These are phyloP conservation scores for Regulus satrapa DNA, from an alignment of 2,113 vertebrate genomes.

Conservation along the genomic window DNA sequence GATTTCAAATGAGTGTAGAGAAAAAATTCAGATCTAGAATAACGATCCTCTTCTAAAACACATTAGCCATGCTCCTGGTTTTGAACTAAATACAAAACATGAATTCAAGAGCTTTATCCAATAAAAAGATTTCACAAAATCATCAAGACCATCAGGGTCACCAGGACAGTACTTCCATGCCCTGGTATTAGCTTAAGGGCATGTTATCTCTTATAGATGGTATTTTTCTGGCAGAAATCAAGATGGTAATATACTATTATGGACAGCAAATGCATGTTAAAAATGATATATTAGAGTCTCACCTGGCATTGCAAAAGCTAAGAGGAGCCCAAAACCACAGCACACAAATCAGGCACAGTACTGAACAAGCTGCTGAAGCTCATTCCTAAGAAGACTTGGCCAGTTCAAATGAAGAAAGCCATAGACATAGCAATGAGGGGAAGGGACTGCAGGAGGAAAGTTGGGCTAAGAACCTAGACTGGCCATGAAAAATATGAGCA, in stretches of 20 bases:
- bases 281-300: neutral
- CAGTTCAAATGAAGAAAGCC: neutral
- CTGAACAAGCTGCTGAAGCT: neutral
- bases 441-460: neutral
- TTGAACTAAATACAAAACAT: neutral
- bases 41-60: neutral
- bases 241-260: neutral
- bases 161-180: neutral
- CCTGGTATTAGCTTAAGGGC: neutral
- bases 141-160: neutral
- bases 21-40: neutral
- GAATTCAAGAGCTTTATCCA: neutral
- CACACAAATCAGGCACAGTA: neutral
- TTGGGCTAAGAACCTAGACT: neutral
- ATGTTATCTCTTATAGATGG: neutral
- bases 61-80: neutral
- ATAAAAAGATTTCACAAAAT: neutral
- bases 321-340: neutral
- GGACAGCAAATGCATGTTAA: neutral
- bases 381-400: neutral
- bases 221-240: neutral
- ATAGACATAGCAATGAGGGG: neutral
- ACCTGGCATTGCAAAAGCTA: neutral
- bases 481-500: neutral
- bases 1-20: neutral